These are phyloP conservation scores for Dryobotodes eremita DNA, from an alignment of 2,888 invertebrate species.

Conservation along the genomic window DNA sequence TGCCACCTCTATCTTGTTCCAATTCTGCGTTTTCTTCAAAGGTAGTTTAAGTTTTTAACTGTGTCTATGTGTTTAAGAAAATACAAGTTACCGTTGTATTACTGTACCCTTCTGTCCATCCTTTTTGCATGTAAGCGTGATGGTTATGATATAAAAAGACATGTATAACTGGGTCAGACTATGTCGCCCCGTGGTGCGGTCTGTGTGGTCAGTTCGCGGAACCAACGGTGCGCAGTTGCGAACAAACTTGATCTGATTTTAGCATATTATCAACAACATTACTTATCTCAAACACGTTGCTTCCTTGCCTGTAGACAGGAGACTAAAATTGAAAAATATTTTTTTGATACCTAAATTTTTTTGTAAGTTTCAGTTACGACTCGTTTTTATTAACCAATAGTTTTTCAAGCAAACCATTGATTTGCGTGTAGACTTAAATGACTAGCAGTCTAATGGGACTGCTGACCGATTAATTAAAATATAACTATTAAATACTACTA, in stretches of 20 bases:
- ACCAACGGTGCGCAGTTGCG: constrained; percentile 59
- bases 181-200: constrained; percentile 35
- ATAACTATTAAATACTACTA: no score
- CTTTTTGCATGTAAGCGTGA: neutral
- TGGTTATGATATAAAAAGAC: constrained; percentile 16
- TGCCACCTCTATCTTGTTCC: no score
- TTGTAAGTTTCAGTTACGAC: neutral
- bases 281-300: constrained; percentile 40
- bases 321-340: neutral
- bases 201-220: constrained; percentile 66
- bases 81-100: neutral
- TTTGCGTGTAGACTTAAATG: no score
- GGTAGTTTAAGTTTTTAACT: neutral
- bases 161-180: constrained; percentile 51
- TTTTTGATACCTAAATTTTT: neutral
- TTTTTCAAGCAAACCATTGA: neutral
- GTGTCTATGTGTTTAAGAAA: neutral
- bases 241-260: constrained; percentile 63
- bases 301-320: constrained; percentile 17
- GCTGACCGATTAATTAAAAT: neutral
- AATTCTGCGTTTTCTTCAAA: neutral
- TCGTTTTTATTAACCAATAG: neutral
- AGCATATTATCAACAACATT: constrained; percentile 55
- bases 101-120: neutral
- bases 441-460: no score